These are phyloP conservation scores for Pseudoips prasinana DNA, from an alignment of 2,888 invertebrate genomes.

Conservation along the genomic window DNA sequence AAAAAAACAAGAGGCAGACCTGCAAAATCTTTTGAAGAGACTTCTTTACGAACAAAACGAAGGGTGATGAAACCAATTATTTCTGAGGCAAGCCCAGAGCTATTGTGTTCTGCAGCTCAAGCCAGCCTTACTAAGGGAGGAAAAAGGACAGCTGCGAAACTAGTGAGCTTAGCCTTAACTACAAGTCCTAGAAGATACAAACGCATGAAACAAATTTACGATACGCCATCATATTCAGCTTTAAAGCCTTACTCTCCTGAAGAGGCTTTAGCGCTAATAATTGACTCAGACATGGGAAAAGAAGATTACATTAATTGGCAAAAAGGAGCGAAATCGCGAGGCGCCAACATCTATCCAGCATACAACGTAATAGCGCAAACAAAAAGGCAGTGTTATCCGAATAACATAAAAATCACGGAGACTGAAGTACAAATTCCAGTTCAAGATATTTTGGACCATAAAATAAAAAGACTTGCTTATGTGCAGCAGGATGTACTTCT, in stretches of 20 bases:
- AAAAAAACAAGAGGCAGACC: too few relatives aligned
- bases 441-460: constrained; percentile 3
- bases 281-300: constrained; percentile 2
- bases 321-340: constrained; percentile 11
- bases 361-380: constrained; percentile 4
- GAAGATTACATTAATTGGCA: constrained; percentile 7
- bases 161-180: constrained; percentile 6
- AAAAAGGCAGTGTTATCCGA: constrained; percentile 3
- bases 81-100: too few relatives aligned
- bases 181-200: constrained; percentile 3
- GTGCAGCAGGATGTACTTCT: too few relatives aligned
- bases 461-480: neutral
- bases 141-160: constrained; percentile 10
- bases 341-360: constrained; percentile 10
- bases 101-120: constrained; percentile 5
- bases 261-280: constrained; percentile 5
- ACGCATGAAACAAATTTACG: neutral
- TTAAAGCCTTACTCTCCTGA: constrained; percentile 4
- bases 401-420: constrained; percentile 4
- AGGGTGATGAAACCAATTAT: too few relatives aligned
- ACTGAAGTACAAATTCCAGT: constrained; percentile 2
- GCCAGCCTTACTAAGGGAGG: constrained; percentile 6
- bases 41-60: too few relatives aligned
- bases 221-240: neutral
- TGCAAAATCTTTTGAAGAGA: too few relatives aligned